These are phyloP conservation scores for Varanus komodoensis DNA, from an alignment of 2,113 vertebrate species.

Conservation along the genomic window DNA sequence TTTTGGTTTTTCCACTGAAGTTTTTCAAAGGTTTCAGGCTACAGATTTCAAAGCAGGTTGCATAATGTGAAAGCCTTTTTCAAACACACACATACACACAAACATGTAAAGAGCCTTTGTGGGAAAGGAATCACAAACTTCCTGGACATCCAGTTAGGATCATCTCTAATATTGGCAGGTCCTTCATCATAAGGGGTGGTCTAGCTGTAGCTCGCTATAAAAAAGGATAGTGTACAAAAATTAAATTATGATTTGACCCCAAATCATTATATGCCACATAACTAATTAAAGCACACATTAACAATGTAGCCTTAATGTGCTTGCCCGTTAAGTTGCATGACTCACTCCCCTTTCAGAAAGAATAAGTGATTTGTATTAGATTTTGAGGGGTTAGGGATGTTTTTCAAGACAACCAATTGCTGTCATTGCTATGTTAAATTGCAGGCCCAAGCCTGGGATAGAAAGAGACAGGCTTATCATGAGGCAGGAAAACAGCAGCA, in stretches of 20 bases:
- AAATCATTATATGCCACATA: slow-evolving; percentile 85
- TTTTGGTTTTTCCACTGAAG: slow-evolving; percentile 66
- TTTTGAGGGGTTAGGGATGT: slow-evolving; percentile 76
- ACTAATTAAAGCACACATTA: slow-evolving; percentile 84
- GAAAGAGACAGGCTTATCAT: slow-evolving; percentile 86
- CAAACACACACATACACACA: background rate
- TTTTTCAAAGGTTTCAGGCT: slow-evolving; percentile 72
- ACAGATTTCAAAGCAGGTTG: slow-evolving; percentile 69
- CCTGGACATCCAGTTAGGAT: slow-evolving; percentile 71
- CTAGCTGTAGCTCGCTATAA: slow-evolving; percentile 74
- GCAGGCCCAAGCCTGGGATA: slow-evolving; percentile 77
- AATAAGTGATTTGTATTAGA: slow-evolving; percentile 89
- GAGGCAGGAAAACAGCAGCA: slow-evolving; percentile 80
- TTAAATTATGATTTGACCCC: slow-evolving; percentile 92
- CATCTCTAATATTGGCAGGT: slow-evolving; percentile 73
- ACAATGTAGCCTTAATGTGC: slow-evolving; percentile 81
- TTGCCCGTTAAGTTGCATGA: slow-evolving; percentile 76
- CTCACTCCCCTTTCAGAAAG: slow-evolving; percentile 80
- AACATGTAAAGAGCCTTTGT: slow-evolving; percentile 71
- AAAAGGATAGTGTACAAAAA: slow-evolving; percentile 85
- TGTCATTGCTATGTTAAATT: slow-evolving; percentile 83
- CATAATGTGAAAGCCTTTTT: slow-evolving; percentile 53
- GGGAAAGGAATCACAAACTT: slow-evolving; percentile 75
- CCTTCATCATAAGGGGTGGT: slow-evolving; percentile 87
- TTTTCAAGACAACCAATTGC: slow-evolving; percentile 79